phyloP scores from a whole-genome alignment of 2,113 vertebrate species.

The Agapornis roseicollis region DNA sequence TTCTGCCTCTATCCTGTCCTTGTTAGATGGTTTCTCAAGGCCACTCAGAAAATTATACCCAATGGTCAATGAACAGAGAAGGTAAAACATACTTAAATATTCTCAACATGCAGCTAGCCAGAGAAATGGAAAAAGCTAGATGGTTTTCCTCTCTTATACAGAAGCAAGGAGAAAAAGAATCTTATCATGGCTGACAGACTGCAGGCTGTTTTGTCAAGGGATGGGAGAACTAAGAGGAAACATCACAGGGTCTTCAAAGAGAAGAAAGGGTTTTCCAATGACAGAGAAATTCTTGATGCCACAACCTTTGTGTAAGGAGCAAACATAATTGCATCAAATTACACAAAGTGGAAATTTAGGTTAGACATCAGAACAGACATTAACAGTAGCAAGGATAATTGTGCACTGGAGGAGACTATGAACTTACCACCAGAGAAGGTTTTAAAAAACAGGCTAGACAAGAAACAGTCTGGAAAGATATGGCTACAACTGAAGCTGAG shows the following conservation, averaged over 20 bases:
- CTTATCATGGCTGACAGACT: neutral
- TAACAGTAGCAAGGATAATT: slow-evolving; percentile 19
- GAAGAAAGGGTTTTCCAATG: neutral
- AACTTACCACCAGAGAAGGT: neutral
- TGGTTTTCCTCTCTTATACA: neutral
- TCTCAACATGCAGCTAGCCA: neutral
- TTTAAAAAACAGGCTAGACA: neutral
- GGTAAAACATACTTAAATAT: neutral
- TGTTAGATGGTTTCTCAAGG: neutral
- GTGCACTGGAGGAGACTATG: slow-evolving; percentile 5
- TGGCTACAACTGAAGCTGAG: neutral
- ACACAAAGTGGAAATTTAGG: slow-evolving; percentile 16
- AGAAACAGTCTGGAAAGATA: neutral
- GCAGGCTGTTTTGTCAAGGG: neutral
- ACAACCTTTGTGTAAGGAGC: neutral
- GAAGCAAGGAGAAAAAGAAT: neutral
- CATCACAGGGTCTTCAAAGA: slow-evolving; percentile 4
- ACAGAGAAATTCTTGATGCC: slow-evolving; percentile 1
- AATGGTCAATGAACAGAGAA: neutral
- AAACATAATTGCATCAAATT: neutral
- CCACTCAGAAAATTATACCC: neutral
- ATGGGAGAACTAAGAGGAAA: neutral
- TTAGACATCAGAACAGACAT: slow-evolving; percentile 3
- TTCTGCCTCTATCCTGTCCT: neutral
- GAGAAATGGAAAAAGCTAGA: neutral